Evolutionary conservation across 2,113 vertebrate species (phyloP), one percentile per base, ranked within the genome.

Genomic region (Cranoglanis bouderius): DNA sequence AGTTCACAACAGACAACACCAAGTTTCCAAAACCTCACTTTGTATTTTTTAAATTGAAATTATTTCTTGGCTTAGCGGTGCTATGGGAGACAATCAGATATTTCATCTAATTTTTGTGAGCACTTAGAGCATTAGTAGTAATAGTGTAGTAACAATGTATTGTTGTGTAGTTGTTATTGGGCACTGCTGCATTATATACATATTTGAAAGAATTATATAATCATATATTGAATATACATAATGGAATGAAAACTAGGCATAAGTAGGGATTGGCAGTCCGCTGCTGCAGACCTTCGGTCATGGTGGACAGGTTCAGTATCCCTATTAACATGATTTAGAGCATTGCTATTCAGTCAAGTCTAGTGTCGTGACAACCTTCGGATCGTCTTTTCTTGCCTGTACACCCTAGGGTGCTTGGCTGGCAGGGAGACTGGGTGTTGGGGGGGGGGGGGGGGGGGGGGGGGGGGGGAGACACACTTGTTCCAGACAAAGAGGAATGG

Each of bases 1-100:
- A 92, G 95, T 95, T 96, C 94, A 95, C 87, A 85, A 91, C 90
- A 93, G 95, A 94, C 92, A 92, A 94, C 82, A 86, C 65, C 91
- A 90, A 91, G 92, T 93, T 89, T 90, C 88, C 88, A 90, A 90
- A 85, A 86, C 86, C 88, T 70, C 40, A 74, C 90, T 77, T 90
- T 92, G 84, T 84, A 82, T 85, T 85, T 87, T 87, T 82, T 38
- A 2, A 77, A 67, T 86, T 74, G 49, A 84, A 40, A 86, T 24
- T 5, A 86, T 86, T 55, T 55, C 16, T 55, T 55, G 0, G 26
- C 51, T 75, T 80, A 24, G 21, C 63, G 57, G n/a, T 26, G 67
- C 63, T 88, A 6, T 38, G 12, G 16, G 40, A 87, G 57, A 78
- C 29, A 21, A 26, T 70, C 38, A 86, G 24, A 77, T 40, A n/a